Base-by-base conservation (phyloP, 2,113 vertebrate genomes). In the Nothobranchius furzeri region DNA sequence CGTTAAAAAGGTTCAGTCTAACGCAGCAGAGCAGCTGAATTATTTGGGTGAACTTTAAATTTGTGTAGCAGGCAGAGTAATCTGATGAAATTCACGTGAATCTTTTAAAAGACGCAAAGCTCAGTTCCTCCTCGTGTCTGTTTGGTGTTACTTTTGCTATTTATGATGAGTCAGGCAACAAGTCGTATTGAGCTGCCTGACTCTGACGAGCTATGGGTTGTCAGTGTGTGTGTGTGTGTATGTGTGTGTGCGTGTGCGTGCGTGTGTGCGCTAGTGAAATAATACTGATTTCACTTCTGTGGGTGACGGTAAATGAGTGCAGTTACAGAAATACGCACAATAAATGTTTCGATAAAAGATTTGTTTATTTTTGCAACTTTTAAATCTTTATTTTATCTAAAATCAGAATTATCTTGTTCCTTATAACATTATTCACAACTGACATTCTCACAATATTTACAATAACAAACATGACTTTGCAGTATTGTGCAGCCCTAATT, bases 111-210 rank as follows among this genome's bases (percentile, higher is more conserved):
- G 17, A 53, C 45, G 47, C 37, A 4, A 3, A 0, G 6, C 2
- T 57, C 53, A 1, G 2, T 17, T 66, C 48, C n/a, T 64, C 25
- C 9, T 0, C 30, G 55, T 4, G 75, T 73, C 74, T 78, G 70
- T 63, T 67, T 17, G 40, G 56, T 79, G 61, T 73, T 55, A 42
- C 24, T 24, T 52, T 63, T 72, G 85, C 70, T 84, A 3, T 79
- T 59, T 59, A 93, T 93, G 93, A 94, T 11, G 90, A 70, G 75
- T 87, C 85, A 50, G 88, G 73, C 82, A 60, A 48, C 72, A 84
- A 92, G 89, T 92, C 85, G 74, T 9, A 5, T 58, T 49, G 47
- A 30, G 90, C 64, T 59, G 86, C 90, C 87, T 90, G 83, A 59
- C 69, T 90, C 90, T 79, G 92, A 94, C 45, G 48, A 68, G 47